Base-by-base conservation (phyloP, 1,140 invertebrate species). In the Lordiphosa collinella region DNA sequence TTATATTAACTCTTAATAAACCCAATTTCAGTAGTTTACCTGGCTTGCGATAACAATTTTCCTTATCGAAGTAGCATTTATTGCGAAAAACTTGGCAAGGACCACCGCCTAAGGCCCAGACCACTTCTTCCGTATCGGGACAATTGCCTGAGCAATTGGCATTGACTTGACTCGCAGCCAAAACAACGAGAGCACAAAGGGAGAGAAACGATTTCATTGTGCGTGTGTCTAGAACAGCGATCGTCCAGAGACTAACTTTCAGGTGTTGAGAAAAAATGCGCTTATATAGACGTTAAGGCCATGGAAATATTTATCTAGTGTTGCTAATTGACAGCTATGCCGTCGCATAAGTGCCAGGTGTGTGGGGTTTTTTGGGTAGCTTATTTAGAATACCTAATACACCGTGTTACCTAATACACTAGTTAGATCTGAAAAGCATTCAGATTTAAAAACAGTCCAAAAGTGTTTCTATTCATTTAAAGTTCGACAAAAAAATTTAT, bases 71-170 rank as follows among this genome's bases (percentile, higher is more conserved):
- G 18, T 34, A 71, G 16, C 75, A 80, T 12, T 70, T 70, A 18
- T 80, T 80, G 1, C 75, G 75, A 13, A 82, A 80, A 0, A 82
- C 75, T 41, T 5, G 40, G 12, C 75, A 80, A 29, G 0, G 0
- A 0, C 38, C 38, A 0, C 25, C 53, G 3, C 70, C 60, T 3
- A 80, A 3, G 6, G 75, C 75, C 75, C 76, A 80, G 6, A 80
- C 70, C 1, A 80, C 65, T 6, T 82, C 47, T 34, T 80, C 75
- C 1, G 65, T 82, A 4, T 82, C 60, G n/a, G 75, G 76, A 13
- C 75, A 80, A 31, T 53, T 12, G 1, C 16, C 65, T 1, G 50
- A 54, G 13, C 70, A 70, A 14, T 41, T 58, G n/a, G 50, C 65
- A 41, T 34, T 43, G 18, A 75, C 65, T 31, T 75, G 60, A 49